A percentile compares a stretch with the other conserved stretches of the same genome.
phyloP scores from a whole-genome alignment of 2,797 vertebrate genomes.

The Danio albolineatus region DNA sequence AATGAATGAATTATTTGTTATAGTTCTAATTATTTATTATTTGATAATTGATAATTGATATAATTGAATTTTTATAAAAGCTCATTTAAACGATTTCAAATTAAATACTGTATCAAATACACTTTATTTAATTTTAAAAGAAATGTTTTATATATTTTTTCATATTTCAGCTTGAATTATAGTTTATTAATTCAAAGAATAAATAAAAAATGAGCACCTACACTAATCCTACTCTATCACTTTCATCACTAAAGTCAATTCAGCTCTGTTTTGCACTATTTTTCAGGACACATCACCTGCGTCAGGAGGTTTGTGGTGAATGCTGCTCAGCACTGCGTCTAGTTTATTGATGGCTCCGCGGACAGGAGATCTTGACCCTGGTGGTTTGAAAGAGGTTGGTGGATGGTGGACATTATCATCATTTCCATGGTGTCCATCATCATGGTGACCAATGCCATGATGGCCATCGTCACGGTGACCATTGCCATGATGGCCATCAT shows the following conservation, averaged over 20 bases:
- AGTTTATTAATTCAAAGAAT: no score
- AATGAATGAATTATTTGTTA: no score
- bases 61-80: no score
- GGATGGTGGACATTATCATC: constrained; percentile 47
- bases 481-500: constrained; percentile 25
- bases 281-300: constrained; percentile 64
- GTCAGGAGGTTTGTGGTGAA: constrained; percentile 70
- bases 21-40: no score
- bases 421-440: constrained; percentile 36
- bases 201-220: not conserved
- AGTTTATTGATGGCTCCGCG: constrained; percentile 70
- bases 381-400: constrained; percentile 64
- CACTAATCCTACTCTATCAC: not conserved
- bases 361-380: constrained; percentile 28
- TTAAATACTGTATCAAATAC: no score
- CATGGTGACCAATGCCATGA: constrained; percentile 32
- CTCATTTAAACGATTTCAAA: no score
- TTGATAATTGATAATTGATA: no score
- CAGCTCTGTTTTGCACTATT: not conserved
- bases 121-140: no score
- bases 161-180: no score
- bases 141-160: no score
- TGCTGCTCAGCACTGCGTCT: constrained; percentile 73
- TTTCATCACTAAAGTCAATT: not conserved
- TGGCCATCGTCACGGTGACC: constrained; percentile 45